These are phyloP conservation scores for Latrodectus elegans DNA, from an alignment of 2,888 invertebrate species.

Conservation along the genomic window DNA sequence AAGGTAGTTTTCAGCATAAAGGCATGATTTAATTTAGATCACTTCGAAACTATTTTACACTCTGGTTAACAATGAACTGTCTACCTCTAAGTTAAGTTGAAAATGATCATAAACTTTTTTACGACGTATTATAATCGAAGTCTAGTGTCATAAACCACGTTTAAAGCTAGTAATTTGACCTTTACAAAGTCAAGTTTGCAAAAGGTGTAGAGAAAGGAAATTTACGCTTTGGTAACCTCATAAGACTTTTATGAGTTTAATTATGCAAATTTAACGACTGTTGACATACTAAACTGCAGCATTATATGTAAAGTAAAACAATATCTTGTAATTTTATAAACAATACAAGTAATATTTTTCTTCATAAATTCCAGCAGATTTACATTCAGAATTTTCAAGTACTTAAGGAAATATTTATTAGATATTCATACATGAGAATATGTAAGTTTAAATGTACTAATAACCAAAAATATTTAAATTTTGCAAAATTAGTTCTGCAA, in stretches of 20 bases:
- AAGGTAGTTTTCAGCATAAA: conserved; percentile 20
- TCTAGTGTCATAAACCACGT: background rate
- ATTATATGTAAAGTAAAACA: too few relatives aligned
- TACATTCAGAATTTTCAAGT: too few relatives aligned
- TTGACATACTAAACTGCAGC: background rate
- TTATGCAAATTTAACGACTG: background rate
- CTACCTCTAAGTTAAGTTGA: background rate
- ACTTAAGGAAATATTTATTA: too few relatives aligned
- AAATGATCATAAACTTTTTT: conserved; percentile 19
- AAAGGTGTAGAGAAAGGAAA: background rate
- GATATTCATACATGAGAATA: too few relatives aligned
- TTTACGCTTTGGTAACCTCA: too few relatives aligned
- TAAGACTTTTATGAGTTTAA: background rate
- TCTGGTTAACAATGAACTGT: conserved; percentile 21
- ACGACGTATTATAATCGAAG: background rate
- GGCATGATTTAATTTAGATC: conserved; percentile 16
- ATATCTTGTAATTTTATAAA: too few relatives aligned
- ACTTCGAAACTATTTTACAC: conserved; percentile 35
- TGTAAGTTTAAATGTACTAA: too few relatives aligned
- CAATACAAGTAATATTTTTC: too few relatives aligned
- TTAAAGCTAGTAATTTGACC: background rate
- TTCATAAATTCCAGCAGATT: too few relatives aligned
- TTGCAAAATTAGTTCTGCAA: too few relatives aligned
- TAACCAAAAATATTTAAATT: too few relatives aligned
- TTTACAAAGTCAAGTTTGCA: background rate